These are phyloP conservation scores for Hephaestus fuliginosus DNA, from an alignment of 2,797 vertebrate genomes.

Conservation along the genomic window DNA sequence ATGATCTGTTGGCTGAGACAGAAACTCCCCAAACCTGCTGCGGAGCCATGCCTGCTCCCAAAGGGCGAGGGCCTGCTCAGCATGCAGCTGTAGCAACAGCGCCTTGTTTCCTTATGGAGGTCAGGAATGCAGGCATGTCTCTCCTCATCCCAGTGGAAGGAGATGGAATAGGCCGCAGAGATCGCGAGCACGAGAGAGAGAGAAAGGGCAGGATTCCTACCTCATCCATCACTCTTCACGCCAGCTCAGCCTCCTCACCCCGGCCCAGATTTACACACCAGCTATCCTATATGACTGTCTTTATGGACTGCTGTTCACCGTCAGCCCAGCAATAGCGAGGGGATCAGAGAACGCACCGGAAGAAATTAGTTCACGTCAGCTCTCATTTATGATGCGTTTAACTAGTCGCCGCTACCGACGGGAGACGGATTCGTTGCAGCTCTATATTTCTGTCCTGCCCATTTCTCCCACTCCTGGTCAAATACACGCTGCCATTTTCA, in stretches of 20 bases:
- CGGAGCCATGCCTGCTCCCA: conserved; percentile 49
- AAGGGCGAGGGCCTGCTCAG: conserved; percentile 64
- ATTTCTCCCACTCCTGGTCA: conserved; percentile 62
- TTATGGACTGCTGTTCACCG: conserved; percentile 67
- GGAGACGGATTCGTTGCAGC: conserved; percentile 50
- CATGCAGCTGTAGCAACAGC: conserved; percentile 82
- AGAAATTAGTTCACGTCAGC: conserved; percentile 81
- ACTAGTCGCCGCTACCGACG: conserved; percentile 64
- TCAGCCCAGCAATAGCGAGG: conserved; percentile 49
- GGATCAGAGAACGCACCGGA: conserved; percentile 73
- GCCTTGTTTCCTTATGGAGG: conserved; percentile 74
- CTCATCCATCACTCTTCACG: conserved; percentile 78
- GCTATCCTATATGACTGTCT: conserved; percentile 57
- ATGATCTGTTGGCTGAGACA: conserved; percentile 42
- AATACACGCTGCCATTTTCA: conserved; percentile 75
- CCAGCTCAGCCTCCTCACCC: conserved; percentile 53
- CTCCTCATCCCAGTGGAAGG: conserved; percentile 73
- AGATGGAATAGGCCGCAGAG: conserved; percentile 79
- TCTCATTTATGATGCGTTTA: conserved; percentile 80
- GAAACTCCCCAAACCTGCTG: conserved; percentile 49
- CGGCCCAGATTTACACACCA: conserved; percentile 63
- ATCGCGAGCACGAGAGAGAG: conserved; percentile 57
- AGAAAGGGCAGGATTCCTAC: conserved; percentile 70
- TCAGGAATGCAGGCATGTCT: conserved; percentile 75
- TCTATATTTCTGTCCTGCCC: conserved; percentile 54